These are phyloP conservation scores for Polydrusus tereticollis DNA, from an alignment of 2,888 invertebrate genomes.

Conservation along the genomic window DNA sequence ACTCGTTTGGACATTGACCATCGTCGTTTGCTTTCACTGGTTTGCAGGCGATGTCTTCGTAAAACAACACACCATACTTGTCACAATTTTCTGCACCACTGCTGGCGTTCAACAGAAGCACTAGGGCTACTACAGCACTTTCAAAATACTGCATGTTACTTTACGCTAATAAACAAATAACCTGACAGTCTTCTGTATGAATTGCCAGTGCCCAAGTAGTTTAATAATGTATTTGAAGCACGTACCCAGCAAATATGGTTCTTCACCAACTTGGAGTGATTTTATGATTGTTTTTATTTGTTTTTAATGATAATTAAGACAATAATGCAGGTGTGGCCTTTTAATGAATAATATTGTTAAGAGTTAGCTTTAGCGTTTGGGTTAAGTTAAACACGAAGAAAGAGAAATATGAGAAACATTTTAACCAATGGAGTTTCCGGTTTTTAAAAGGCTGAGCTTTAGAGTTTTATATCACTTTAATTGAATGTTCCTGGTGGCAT, in stretches of 20 bases:
- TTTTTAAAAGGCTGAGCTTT: too few species aligned
- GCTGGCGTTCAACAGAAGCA: background rate
- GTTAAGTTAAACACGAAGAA: too few species aligned
- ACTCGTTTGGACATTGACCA: constrained; percentile 52
- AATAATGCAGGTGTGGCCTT: background rate
- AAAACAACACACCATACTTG: constrained; percentile 31
- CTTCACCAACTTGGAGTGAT: background rate
- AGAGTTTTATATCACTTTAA: too few species aligned
- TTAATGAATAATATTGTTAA: background rate
- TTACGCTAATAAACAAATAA: background rate
- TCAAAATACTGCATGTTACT: background rate
- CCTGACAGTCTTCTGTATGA: background rate
- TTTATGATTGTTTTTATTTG: background rate
- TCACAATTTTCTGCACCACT: background rate
- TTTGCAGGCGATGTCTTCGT: constrained; percentile 55
- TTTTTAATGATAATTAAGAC: background rate
- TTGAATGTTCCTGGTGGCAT: too few species aligned
- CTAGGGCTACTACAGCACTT: background rate
- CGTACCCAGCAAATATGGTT: background rate
- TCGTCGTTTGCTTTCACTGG: constrained; percentile 46
- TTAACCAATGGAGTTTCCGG: too few species aligned
- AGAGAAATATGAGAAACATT: too few species aligned
- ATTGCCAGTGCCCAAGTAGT: background rate
- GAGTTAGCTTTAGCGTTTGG: background rate
- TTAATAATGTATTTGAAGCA: background rate